Percentiles rank a stretch among this genome's conserved stretches.
These are phyloP conservation scores for Drosophila littoralis DNA, from an alignment of 1,140 invertebrate genomes.

Conservation along the genomic window DNA sequence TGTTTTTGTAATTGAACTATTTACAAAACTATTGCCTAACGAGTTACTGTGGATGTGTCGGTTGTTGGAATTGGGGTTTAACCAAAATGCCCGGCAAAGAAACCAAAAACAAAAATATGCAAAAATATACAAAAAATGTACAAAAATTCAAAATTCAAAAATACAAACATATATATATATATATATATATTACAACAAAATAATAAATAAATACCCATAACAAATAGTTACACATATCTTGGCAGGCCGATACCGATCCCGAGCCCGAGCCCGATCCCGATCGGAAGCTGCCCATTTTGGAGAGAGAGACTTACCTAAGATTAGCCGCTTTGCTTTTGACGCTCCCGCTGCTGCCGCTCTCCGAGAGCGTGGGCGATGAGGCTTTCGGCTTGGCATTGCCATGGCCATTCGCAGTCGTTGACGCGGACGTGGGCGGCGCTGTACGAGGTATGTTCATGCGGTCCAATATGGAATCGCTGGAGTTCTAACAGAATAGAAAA, in stretches of 20 bases:
- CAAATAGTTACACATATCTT: neutral
- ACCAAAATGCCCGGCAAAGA: constrained; percentile 68
- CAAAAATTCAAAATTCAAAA: constrained; percentile 45
- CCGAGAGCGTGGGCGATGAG: constrained; percentile 78
- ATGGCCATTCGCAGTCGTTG: constrained; percentile 19
- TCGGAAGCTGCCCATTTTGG: neutral
- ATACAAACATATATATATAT: constrained; percentile 17
- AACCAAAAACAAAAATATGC: constrained; percentile 61
- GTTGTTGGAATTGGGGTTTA: constrained; percentile 35
- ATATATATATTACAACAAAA: constrained; percentile 3
- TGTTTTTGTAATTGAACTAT: constrained; percentile 77
- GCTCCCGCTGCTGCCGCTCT: constrained; percentile 72
- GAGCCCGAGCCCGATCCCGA: constrained; percentile 2
- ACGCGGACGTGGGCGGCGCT: constrained; percentile 18
- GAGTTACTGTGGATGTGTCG: constrained; percentile 69
- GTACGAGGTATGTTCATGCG: constrained; percentile 73
- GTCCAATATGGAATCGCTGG: constrained; percentile 74
- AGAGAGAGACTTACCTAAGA: constrained; percentile 69
- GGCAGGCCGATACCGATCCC: neutral
- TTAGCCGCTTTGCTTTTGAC: constrained; percentile 81
- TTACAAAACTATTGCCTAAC: constrained; percentile 84
- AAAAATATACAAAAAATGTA: constrained; percentile 43
- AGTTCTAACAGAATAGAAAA: constrained; percentile 43
- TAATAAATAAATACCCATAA: constrained; percentile 6
- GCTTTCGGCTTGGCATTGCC: constrained; percentile 53